Conservation (phyloP, 2,797 vertebrate genomes). For the Enteromius afrohamiltoni region DNA sequence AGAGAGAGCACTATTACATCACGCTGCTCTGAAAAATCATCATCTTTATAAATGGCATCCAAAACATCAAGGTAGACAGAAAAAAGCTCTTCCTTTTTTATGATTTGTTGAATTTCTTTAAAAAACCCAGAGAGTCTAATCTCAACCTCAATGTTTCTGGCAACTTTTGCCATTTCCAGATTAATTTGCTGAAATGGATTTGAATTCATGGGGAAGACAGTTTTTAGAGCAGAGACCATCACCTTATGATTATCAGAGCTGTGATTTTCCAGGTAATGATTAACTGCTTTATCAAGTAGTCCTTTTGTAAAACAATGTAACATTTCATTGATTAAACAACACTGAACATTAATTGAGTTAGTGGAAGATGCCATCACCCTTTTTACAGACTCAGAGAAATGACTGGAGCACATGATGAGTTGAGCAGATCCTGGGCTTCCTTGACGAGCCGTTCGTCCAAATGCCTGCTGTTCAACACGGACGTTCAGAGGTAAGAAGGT, state of each 20-base stretch:
- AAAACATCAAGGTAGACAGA: conserved; percentile 48
- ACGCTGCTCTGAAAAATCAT: neutral
- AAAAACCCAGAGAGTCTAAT: conserved; percentile 35
- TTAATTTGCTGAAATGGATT: too few species aligned
- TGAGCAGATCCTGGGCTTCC: conserved; percentile 70
- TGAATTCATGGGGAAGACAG: neutral
- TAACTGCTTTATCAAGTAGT: too few species aligned
- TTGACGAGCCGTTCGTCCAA: conserved; percentile 69
- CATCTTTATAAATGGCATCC: neutral
- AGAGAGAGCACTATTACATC: conserved; percentile 43
- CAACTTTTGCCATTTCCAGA: conserved; percentile 44
- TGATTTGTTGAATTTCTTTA: conserved; percentile 55
- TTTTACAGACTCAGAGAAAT: conserved; percentile 42
- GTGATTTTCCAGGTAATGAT: too few species aligned
- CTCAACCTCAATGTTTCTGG: conserved; percentile 30
- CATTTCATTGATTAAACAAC: neutral
- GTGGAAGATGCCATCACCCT: neutral
- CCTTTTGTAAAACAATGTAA: too few species aligned
- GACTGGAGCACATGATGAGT: conserved; percentile 54
- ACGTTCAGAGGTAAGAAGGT: conserved; percentile 70
- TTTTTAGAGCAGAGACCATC: too few species aligned
- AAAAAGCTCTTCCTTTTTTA: conserved; percentile 58
- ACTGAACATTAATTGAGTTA: too few species aligned
- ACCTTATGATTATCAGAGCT: too few species aligned
- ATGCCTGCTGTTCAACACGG: conserved; percentile 62